Conservation (phyloP, 2,797 vertebrate genomes). For the Hoplostethus atlanticus region DNA sequence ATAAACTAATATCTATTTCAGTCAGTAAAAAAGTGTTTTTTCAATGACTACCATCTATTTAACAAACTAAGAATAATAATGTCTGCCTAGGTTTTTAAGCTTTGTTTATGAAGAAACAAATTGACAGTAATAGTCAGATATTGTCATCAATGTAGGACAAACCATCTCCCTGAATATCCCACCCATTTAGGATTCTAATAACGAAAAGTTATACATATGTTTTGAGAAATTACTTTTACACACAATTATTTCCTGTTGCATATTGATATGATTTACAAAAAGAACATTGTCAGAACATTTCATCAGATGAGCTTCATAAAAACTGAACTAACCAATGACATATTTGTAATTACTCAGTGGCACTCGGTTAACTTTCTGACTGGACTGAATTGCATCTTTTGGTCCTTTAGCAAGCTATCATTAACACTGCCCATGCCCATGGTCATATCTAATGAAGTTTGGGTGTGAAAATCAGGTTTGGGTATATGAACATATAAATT, state of each 20-base stretch:
- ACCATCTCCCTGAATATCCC: neutral
- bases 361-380: constrained; percentile 4
- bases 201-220: neutral
- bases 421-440: constrained; percentile 21
- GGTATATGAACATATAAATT: neutral
- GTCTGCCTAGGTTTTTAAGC: neutral
- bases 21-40: neutral
- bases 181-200: neutral
- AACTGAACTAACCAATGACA: neutral
- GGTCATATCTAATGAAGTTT: neutral
- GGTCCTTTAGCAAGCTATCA: constrained; percentile 12
- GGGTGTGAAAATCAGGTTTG: neutral
- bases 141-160: neutral
- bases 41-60: neutral
- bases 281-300: too few species aligned
- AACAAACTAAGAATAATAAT: too few species aligned
- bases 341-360: neutral
- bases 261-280: neutral
- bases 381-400: constrained; percentile 15
- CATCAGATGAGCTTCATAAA: constrained; percentile 12
- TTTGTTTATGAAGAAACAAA: neutral
- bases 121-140: too few species aligned
- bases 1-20: neutral
- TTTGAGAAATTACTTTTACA: neutral
- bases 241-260: too few species aligned